Percentiles rank a stretch among this genome's conserved stretches.
Evolutionary conservation across 2,113 vertebrate species (phyloP).

Genomic region (Leucoraja erinaceus): DNA sequence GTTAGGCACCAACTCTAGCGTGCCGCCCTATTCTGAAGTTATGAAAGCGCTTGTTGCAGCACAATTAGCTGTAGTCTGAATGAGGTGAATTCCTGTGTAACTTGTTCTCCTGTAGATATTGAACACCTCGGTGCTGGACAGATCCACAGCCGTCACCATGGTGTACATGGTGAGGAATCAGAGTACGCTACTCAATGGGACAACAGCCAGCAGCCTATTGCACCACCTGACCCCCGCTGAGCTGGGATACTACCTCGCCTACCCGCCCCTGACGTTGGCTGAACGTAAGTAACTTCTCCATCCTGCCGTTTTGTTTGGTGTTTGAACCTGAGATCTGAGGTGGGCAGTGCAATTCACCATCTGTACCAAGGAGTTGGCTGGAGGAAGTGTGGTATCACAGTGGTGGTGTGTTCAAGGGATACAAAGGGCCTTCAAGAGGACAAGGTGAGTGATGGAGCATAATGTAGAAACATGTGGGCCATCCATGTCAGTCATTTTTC

Average conservation of each 20-base stretch:
- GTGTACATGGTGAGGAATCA: conserved; percentile 84
- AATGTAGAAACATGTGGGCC: no score
- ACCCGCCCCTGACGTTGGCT: conserved; percentile 84
- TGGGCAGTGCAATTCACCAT: no score
- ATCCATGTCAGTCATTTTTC: no score
- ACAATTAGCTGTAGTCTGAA: neutral
- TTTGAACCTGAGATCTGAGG: neutral
- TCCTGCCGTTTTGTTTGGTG: no score
- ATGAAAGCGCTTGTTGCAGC: no score
- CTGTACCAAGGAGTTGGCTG: no score
- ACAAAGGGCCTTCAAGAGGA: no score
- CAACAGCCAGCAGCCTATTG: conserved; percentile 81
- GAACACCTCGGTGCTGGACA: conserved; percentile 67
- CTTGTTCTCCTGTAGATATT: conserved; percentile 67
- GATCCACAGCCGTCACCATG: conserved; percentile 78
- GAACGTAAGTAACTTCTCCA: conserved; percentile 75
- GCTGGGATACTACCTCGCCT: conserved; percentile 95
- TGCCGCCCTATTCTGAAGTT: no score
- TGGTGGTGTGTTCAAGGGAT: no score
- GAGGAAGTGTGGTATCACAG: no score
- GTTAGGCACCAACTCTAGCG: no score
- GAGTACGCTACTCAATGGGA: conserved; percentile 78
- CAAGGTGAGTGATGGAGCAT: no score
- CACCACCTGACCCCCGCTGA: conserved; percentile 89
- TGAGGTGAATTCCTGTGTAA: conserved; percentile 40